Percentiles rank a stretch among this genome's conserved stretches.
These are phyloP conservation scores for Cololabis saira DNA, from an alignment of 2,113 vertebrate species.

Conservation along the genomic window DNA sequence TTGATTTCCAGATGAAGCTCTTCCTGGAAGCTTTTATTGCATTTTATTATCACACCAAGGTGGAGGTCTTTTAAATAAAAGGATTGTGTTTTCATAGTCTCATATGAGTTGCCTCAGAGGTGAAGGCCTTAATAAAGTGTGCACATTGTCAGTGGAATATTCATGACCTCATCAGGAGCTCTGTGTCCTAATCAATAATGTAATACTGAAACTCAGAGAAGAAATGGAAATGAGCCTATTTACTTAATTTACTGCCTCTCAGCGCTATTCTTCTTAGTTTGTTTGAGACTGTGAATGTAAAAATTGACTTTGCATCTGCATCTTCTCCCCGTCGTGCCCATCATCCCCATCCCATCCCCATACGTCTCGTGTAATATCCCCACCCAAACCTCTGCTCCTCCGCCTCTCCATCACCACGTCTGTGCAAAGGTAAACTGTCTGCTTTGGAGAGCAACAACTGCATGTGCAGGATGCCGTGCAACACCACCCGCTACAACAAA, in stretches of 20 bases:
- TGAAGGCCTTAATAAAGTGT: background rate
- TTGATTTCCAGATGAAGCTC: background rate
- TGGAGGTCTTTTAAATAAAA: conserved; percentile 10
- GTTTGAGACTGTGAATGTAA: background rate
- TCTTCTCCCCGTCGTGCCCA: conserved; percentile 2
- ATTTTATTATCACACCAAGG: conserved; percentile 7
- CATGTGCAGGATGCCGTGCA: conserved; percentile 95
- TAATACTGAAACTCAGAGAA: background rate
- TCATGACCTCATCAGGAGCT: conserved; percentile 1
- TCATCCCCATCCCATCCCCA: conserved; percentile 25
- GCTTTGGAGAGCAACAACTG: conserved; percentile 93
- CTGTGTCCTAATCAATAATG: background rate
- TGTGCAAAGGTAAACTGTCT: conserved; percentile 87
- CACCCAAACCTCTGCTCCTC: background rate
- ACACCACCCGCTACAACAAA: conserved; percentile 98
- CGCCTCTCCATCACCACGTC: background rate
- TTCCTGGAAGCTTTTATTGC: conserved; percentile 14
- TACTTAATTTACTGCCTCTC: background rate
- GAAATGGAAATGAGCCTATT: background rate
- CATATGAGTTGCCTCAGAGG: background rate
- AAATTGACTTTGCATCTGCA: background rate
- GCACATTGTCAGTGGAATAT: conserved; percentile 4
- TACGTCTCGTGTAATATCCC: background rate
- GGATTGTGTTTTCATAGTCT: background rate
- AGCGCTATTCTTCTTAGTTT: background rate